Percentiles rank a stretch among this genome's conserved stretches.
These are phyloP conservation scores for Aythya baeri DNA, from an alignment of 2,113 vertebrate species.

Conservation along the genomic window DNA sequence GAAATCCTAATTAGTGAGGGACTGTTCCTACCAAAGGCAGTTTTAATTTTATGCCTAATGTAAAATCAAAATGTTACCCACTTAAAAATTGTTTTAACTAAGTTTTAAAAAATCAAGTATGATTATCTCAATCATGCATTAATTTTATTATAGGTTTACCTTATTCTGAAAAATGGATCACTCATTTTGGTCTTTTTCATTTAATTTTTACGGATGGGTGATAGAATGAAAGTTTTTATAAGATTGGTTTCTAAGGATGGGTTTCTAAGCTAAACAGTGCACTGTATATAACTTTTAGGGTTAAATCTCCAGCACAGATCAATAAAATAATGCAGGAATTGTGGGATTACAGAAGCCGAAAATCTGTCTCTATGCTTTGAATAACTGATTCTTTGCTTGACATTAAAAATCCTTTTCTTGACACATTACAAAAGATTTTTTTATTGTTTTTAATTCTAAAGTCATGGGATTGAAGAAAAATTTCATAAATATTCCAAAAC, in stretches of 20 bases:
- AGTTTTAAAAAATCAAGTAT: not conserved
- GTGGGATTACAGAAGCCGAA: not conserved
- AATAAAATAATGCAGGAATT: not conserved
- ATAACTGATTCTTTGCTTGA: conserved; percentile 39
- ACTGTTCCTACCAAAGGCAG: not conserved
- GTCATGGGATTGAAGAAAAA: not conserved
- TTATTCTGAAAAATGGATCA: not conserved
- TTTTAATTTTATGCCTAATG: not conserved
- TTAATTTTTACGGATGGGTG: accelerated
- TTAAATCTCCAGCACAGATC: not conserved
- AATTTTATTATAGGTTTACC: not conserved
- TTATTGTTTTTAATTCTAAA: not conserved
- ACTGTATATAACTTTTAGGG: not conserved
- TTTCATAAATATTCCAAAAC: not conserved
- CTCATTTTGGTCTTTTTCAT: not conserved
- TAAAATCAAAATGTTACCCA: not conserved
- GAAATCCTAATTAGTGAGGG: not conserved
- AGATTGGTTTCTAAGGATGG: not conserved
- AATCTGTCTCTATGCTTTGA: not conserved
- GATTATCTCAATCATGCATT: accelerated
- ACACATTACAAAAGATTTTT: not conserved
- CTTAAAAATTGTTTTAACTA: not conserved
- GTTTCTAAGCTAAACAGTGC: not conserved
- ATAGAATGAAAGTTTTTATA: not conserved
- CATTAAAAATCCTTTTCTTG: not conserved